These are phyloP conservation scores for Caenorhabditis tropicalis DNA, from an alignment of 1,140 invertebrate genomes.

Conservation along the genomic window DNA sequence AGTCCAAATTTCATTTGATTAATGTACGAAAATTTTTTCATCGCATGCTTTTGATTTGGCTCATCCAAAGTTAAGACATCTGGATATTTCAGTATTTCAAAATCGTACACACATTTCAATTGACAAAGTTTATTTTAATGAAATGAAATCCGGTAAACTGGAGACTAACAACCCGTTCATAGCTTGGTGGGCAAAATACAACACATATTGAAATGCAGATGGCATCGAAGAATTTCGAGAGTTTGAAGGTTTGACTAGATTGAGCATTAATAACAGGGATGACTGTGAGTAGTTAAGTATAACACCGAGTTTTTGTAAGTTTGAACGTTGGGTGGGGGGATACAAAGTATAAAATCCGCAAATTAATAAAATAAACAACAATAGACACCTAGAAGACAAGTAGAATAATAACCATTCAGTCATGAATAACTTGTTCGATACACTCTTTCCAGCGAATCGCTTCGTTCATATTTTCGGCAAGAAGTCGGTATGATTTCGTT, in stretches of 20 bases:
- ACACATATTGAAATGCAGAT: conserved; percentile 13
- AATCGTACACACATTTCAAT: too few species aligned
- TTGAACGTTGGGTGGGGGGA: background rate
- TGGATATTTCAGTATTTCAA: too few species aligned
- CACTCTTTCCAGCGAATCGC: conserved; percentile 17
- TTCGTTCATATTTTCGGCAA: conserved; percentile 19
- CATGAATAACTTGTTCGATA: conserved; percentile 28
- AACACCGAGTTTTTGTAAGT: background rate
- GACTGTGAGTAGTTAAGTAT: background rate
- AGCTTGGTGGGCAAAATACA: conserved; percentile 1
- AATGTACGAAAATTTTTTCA: too few species aligned
- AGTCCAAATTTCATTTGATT: too few species aligned
- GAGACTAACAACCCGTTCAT: background rate
- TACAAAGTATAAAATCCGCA: background rate
- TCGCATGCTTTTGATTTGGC: too few species aligned
- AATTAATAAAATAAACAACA: background rate
- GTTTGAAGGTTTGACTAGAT: background rate
- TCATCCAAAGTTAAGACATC: too few species aligned
- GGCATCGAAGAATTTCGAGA: background rate
- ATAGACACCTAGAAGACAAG: background rate
- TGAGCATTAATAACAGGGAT: background rate
- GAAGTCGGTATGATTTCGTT: background rate
- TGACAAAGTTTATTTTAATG: too few species aligned
- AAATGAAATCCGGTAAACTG: background rate
- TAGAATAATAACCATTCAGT: background rate